phyloP scores from a whole-genome alignment of 2,797 vertebrate species.

The Danio kyathit region DNA sequence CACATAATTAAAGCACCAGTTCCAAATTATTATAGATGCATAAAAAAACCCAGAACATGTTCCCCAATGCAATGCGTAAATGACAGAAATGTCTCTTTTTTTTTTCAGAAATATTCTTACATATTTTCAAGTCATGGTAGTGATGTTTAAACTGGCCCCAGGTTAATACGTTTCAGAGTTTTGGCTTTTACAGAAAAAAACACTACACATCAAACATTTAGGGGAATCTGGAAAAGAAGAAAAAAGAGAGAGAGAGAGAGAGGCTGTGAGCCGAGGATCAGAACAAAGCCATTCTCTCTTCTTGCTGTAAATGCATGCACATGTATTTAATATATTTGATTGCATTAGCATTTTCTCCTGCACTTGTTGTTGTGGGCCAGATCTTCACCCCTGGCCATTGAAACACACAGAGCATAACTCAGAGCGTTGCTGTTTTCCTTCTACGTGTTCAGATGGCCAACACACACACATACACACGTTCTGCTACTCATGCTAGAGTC shows the following conservation, averaged over 20 bases:
- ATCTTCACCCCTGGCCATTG: conserved; percentile 10
- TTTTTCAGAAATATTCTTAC: neutral
- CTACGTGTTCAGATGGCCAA: conserved; percentile 51
- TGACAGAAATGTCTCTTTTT: neutral
- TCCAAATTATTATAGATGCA: neutral
- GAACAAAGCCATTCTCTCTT: conserved; percentile 48
- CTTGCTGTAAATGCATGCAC: conserved; percentile 39
- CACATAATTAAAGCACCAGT: neutral
- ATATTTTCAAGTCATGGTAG: conserved; percentile 12
- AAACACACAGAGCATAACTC: conserved; percentile 6
- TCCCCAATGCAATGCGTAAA: neutral
- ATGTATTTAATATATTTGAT: conserved; percentile 50
- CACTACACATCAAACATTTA: conserved; percentile 13
- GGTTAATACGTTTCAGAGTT: conserved; percentile 2
- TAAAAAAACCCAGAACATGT: neutral
- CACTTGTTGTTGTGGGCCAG: conserved; percentile 17
- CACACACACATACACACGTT: conserved; percentile 53
- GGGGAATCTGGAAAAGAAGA: neutral
- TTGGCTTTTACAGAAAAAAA: neutral
- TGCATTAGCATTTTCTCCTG: conserved; percentile 48
- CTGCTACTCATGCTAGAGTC: conserved; percentile 42
- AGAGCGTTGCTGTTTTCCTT: conserved; percentile 13
- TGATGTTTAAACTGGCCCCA: neutral
- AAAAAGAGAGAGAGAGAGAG: neutral
- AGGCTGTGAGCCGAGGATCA: neutral